Evolutionary conservation across 2,797 vertebrate species (phyloP), one percentile per base, ranked within the genome.

Genomic region (Aplochiton taeniatus): DNA sequence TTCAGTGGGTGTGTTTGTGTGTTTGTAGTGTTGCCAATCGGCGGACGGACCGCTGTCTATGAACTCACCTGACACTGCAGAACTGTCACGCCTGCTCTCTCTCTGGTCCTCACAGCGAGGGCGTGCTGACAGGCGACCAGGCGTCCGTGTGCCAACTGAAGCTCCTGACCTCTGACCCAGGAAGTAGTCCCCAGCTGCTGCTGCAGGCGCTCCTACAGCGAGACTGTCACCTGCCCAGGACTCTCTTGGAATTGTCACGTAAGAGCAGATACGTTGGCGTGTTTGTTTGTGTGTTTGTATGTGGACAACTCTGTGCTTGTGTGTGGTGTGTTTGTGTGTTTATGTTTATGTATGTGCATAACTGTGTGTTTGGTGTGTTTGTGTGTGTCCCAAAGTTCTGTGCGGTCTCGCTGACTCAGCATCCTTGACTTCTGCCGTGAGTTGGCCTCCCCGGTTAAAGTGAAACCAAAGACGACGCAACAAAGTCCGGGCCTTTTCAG

Each of bases 111-210:
- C 85, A 90, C 91, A 98, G 96, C 89, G 87, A 87, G 74, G 86
- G 90, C 74, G 31, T 31, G 31, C 90, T 92, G 87, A 65, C 80
- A 75, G 88, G 88, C 84, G 89, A 88, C 85, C 83, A 91, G 80
- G 89, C 90, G 66, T 74, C 89, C 63, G 75, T 88, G 68, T 94
- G 93, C 90, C 94, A 93, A 59, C 90, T 98, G 85, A 95, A 92
- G 87, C 90, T 98, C 77, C 88, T 96, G 76, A 92, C 94, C 88
- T 95, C 94, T 87, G 95, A 96, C 88, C 96, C 96, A 0, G 88
- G 81, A 80, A 90, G 81, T 88, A 94, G 93, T 88, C 92, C 93
- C 83, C 92, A 89, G 85, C 89, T 98, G 78, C 90, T 98, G 64
- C 89, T 99, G 85, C 91, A 85, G 87, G 91, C 91, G 11, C 81